Evolutionary conservation across 2,888 invertebrate species (phyloP).

Genomic region (Vannuccia rotundouncinata): DNA sequence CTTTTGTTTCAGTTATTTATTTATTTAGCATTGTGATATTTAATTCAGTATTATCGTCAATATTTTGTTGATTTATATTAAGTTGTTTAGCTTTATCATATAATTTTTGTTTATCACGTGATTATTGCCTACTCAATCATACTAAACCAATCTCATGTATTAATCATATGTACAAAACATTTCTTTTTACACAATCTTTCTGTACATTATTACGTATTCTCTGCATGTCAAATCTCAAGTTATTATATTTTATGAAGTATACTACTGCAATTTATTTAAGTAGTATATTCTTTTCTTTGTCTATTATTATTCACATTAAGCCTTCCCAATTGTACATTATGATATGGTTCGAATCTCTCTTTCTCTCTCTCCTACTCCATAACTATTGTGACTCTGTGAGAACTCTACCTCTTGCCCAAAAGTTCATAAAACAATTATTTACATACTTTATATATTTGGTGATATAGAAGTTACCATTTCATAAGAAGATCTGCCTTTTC

Average conservation of each 20-base stretch:
- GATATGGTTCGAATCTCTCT: background rate
- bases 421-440: too few relatives aligned
- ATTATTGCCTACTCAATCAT: background rate
- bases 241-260: background rate
- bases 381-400: background rate
- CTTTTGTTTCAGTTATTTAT: too few relatives aligned
- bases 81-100: background rate
- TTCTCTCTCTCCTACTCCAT: background rate
- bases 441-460: too few relatives aligned
- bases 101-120: background rate
- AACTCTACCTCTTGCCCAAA: background rate
- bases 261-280: background rate
- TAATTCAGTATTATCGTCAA: background rate
- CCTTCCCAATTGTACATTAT: background rate
- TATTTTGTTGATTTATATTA: background rate
- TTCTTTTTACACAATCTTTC: background rate
- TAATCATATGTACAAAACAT: background rate
- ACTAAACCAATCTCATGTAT: background rate
- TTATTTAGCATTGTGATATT: background rate
- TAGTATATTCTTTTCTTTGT: background rate
- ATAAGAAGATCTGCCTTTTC: conserved; percentile 20
- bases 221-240: background rate
- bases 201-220: background rate
- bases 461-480: too few relatives aligned
- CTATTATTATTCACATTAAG: background rate